Percentiles rank a stretch among this genome's conserved stretches.
Evolutionary conservation across 2,888 invertebrate genomes (phyloP).

Genomic region (Allacma fusca): DNA sequence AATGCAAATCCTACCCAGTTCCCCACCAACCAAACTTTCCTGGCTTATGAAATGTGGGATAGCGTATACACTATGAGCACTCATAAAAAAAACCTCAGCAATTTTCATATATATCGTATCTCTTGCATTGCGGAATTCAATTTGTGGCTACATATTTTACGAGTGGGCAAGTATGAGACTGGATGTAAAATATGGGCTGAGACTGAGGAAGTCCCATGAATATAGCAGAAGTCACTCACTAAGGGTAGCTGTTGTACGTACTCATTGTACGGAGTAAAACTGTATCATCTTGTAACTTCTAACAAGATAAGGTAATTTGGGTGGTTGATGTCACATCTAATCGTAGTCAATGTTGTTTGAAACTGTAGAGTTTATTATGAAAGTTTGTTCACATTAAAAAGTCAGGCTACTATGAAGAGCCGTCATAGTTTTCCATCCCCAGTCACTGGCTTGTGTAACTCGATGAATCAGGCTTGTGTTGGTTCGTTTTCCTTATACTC

Average conservation of each 20-base stretch:
- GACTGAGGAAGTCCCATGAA: too few relatives aligned
- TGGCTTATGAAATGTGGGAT: too few relatives aligned
- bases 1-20: too few relatives aligned
- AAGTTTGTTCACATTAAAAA: conserved; percentile 29
- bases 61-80: too few relatives aligned
- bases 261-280: too few relatives aligned
- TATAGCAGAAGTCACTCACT: too few relatives aligned
- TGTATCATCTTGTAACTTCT: conserved; percentile 1
- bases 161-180: neutral
- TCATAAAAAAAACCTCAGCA: too few relatives aligned
- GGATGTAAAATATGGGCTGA: neutral
- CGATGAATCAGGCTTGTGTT: too few relatives aligned
- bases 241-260: too few relatives aligned
- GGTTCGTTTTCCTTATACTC: too few relatives aligned
- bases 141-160: neutral
- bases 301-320: conserved; percentile 30
- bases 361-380: conserved; percentile 16
- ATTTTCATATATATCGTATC: too few relatives aligned
- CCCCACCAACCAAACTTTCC: too few relatives aligned
- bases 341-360: conserved; percentile 4
- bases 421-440: neutral
- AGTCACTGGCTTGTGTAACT: neutral
- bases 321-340: conserved; percentile 32
- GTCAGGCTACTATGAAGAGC: neutral
- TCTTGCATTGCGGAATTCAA: neutral